Base-by-base conservation (phyloP, 2,797 vertebrate species). In the Squalus acanthias region DNA sequence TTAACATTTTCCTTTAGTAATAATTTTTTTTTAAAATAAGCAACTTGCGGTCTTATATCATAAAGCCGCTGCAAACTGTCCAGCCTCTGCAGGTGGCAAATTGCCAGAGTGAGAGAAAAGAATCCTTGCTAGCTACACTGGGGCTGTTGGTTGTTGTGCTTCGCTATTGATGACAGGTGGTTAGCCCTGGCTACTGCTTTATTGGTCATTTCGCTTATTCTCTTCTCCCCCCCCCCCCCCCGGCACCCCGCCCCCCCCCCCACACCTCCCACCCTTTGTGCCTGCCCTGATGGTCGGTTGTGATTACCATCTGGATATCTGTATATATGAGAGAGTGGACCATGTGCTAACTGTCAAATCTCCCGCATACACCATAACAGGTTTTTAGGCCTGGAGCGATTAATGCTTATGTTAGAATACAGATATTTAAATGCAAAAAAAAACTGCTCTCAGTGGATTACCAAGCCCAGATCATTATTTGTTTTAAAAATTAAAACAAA, bases 311-410 rank as follows among this genome's bases (percentile, higher is more conserved):
- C 94, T 95, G 94, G 94, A 76, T 53, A 60, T 60, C 26, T 57
- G 94, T 53, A 20, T 10, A 2, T 53, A 72, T 76, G 94, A 76
- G 94, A n/a, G 94, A 76, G 57, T 12, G 76, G 94, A 60, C 70
- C 72, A 72, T 95, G 72, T 95, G 69, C 94, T 74, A 39, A 20
- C 94, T 95, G 94, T 95, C 70, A 95, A 74, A 74, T 57, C 69
- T 76, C 6, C 39, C 29, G 1, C 70, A 10, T 76, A 53, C 26
- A 53, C 70, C 26, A 65, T n/a, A 76, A 57, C 72, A 74, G 70
- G 53, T 95, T 95, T 57, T 72, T 95, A 57, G 29, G 50, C 53
- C 46, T 60, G 24, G 72, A 53, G 70, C 26, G 5, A 29, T 95
- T 15, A 46, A 33, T 70, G 69, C 39, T 76, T 57, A 33, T 67